phyloP scores from a whole-genome alignment of 2,113 vertebrate species.

The Mola mola region DNA sequence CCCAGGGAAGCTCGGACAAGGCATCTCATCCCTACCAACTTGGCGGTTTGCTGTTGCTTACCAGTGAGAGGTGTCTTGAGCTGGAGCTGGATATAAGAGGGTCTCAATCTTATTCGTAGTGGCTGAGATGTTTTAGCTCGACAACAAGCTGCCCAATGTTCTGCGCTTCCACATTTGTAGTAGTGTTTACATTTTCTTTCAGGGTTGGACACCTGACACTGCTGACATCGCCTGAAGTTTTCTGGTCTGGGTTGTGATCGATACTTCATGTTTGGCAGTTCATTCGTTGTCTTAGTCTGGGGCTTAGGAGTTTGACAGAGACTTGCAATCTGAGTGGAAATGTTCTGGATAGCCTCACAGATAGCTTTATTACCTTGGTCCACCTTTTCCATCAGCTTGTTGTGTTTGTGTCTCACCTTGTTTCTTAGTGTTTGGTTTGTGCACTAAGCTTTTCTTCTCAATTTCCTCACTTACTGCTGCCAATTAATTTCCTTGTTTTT shows the following conservation, averaged over 20 bases:
- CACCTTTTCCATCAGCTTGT: slow-evolving; percentile 15
- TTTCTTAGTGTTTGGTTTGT: not conserved
- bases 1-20: not conserved
- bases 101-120: not conserved
- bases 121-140: not conserved
- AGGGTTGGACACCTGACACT: slow-evolving; percentile 6
- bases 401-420: not conserved
- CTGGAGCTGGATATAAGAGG: too few relatives aligned
- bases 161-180: slow-evolving; percentile 19
- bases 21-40: too few relatives aligned
- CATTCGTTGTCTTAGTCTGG: not conserved
- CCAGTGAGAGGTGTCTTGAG: not conserved
- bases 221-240: not conserved
- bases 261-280: not conserved
- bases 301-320: not conserved
- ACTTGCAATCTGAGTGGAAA: slow-evolving; percentile 7
- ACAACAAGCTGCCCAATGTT: slow-evolving; percentile 17
- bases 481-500: not conserved
- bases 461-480: not conserved
- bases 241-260: not conserved
- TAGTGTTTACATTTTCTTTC: slow-evolving; percentile 18
- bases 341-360: slow-evolving; percentile 19
- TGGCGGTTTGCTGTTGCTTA: slow-evolving; percentile 15
- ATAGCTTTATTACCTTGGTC: slow-evolving; percentile 33
- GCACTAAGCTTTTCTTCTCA: not conserved